Base-by-base conservation (phyloP, 2,797 vertebrate genomes). In the Rhinichthys osculus region DNA sequence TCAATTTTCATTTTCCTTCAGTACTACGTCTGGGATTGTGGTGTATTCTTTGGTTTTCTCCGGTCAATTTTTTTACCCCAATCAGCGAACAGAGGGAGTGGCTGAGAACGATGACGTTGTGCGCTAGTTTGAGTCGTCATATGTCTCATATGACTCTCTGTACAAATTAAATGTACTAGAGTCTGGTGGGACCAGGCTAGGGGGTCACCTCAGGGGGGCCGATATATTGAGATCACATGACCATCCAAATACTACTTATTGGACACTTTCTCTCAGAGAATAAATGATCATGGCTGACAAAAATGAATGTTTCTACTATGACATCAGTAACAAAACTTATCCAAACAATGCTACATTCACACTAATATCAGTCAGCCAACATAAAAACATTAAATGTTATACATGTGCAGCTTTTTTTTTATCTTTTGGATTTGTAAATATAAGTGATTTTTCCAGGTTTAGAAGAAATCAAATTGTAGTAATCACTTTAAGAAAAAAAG, bases 211-310 rank as follows among this genome's bases (percentile, higher is more conserved):
- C 16, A 21, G 14, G 8, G 23, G 52, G 35, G 5, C 17, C 21
- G 23, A 62, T 23, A 66, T 66, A 42, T 66, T 79, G 8, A 30
- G 59, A 79, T 79, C 59, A 66, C 40, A 79, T 33, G 40, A 62
- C 5, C 38, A 44, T n/a, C 62, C 54, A 73, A 50, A 73, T 74
- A 52, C 14, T 74, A n/a, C 30, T 19, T 40, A 42, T 27, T 62
- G 33, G 76, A 27, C 76, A 78, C 13, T 4, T 38, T 33, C 19
- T 38, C 19, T 40, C 23, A 62, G 16, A 3, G 38, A 78, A 62
- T 30, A 54, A 44, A 64, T 78, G 0, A 78, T 64, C 14, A 64
- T 44, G 57, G 54, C 13, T 42, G 76, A 42, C 23, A 78, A 17
- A 33, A 62, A 42, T n/a, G 0, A 1, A 5, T 78, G 11, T 8